Base-by-base conservation (phyloP, 2,113 vertebrate species). In the Bungarus multicinctus region DNA sequence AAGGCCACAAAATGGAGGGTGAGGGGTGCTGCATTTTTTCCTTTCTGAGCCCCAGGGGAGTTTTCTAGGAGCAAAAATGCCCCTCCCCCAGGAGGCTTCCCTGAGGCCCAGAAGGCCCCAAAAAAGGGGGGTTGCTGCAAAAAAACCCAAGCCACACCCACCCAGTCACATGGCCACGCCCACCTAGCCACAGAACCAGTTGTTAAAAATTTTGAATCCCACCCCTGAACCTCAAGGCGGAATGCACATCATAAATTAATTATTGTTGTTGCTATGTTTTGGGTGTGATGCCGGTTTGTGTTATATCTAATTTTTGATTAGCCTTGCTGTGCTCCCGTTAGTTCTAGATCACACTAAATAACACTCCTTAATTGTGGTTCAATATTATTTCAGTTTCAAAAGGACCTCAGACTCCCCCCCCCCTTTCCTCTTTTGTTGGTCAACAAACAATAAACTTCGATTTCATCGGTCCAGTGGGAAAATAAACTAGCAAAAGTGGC, bases 331-430 rank as follows among this genome's bases (percentile, higher is more conserved):
- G 47, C 60, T 64, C 27, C 60, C 1, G 27, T 64, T n/a, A 12
- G 27, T n/a, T 64, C 4, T 64, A 64, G 30, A 12, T 5, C 14
- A 4, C 64, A 34, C 4, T 69, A 69, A 50, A 91, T 64, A 87
- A 58, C 22, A 22, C 20, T 16, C 8, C 14, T 6, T 20, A 43
- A 69, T 69, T 9, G 16, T 39, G 43, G 6, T 43, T 52, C 3
- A 27, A 8, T 88, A 88, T 92, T 64, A 16, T 6, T 60, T 43
- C n/a, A 88, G 89, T 88, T 97, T 94, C 94, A 95, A 94, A 92
- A 93, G 53, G 92, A 93, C 93, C 23, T 93, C 45, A 3, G 20
- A n/a, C 89, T 74, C 93, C 14, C 53, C 12, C 14, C 16, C 55
- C 0, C 55, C 2, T 1, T 85, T 92, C 94, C 89, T 85, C 5